These are phyloP conservation scores for Charadrius vociferus DNA, from an alignment of 2,113 vertebrate species.

Conservation along the genomic window DNA sequence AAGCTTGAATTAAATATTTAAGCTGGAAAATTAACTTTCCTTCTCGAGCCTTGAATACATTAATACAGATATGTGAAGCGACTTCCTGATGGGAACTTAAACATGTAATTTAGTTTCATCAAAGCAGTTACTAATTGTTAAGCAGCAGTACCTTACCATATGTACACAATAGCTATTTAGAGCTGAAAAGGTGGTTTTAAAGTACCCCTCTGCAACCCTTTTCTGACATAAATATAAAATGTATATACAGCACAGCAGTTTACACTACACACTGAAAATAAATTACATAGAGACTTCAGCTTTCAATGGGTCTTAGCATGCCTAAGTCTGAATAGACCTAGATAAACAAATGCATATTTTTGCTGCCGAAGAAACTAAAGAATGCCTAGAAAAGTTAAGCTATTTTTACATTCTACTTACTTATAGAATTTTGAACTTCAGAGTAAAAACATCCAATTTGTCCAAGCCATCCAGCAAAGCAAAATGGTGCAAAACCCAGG, in stretches of 20 bases:
- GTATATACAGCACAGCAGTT: constrained; percentile 83
- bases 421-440: not conserved
- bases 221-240: constrained; percentile 84
- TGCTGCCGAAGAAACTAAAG: constrained; percentile 29
- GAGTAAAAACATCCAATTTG: not conserved
- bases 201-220: constrained; percentile 83
- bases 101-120: constrained; percentile 96
- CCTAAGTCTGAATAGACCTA: constrained; percentile 65
- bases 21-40: constrained; percentile 95
- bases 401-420: not conserved
- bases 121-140: constrained; percentile 96
- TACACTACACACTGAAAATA: constrained; percentile 80
- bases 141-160: constrained; percentile 91
- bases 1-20: constrained; percentile 99
- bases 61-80: constrained; percentile 94
- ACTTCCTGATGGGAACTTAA: constrained; percentile 93
- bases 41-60: constrained; percentile 94
- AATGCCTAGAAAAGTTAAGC: constrained; percentile 22
- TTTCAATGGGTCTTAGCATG: constrained; percentile 65
- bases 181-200: constrained; percentile 83
- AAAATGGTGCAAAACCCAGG: not conserved
- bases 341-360: constrained; percentile 67
- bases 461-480: not conserved
- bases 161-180: constrained; percentile 88
- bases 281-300: constrained; percentile 71